phyloP scores from a whole-genome alignment of 2,113 vertebrate genomes.

The Ceratotherium simum region DNA sequence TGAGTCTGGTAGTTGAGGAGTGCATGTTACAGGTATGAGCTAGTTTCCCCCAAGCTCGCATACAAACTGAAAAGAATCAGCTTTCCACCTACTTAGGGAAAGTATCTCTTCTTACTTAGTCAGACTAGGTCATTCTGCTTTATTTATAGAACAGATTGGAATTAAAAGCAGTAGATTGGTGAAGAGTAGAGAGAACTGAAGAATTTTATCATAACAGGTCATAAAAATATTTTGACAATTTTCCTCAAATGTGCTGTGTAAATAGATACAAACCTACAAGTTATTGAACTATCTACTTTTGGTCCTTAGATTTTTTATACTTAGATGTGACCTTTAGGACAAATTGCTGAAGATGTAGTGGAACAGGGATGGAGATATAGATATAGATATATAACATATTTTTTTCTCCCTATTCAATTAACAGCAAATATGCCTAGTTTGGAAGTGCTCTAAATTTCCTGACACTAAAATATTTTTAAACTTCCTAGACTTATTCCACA shows the following conservation, averaged over 20 bases:
- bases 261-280: slow-evolving; percentile 34
- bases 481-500: neutral
- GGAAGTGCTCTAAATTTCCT: slow-evolving; percentile 41
- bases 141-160: neutral
- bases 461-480: neutral
- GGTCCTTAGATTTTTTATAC: too few relatives aligned
- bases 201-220: neutral
- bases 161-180: neutral
- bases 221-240: slow-evolving; percentile 18
- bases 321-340: too few relatives aligned
- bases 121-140: slow-evolving; percentile 1
- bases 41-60: neutral
- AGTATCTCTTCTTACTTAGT: neutral
- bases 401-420: neutral
- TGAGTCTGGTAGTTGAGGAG: neutral
- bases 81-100: neutral
- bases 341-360: too few relatives aligned
- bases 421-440: slow-evolving; percentile 7
- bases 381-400: neutral
- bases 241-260: neutral
- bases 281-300: neutral
- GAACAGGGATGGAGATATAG: neutral
- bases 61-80: neutral
- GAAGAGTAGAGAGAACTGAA: neutral
- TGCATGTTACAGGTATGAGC: neutral